Percentiles rank a stretch among this genome's conserved stretches.
Evolutionary conservation across 2,797 vertebrate species (phyloP).

Genomic region (Eulemur coronatus): DNA sequence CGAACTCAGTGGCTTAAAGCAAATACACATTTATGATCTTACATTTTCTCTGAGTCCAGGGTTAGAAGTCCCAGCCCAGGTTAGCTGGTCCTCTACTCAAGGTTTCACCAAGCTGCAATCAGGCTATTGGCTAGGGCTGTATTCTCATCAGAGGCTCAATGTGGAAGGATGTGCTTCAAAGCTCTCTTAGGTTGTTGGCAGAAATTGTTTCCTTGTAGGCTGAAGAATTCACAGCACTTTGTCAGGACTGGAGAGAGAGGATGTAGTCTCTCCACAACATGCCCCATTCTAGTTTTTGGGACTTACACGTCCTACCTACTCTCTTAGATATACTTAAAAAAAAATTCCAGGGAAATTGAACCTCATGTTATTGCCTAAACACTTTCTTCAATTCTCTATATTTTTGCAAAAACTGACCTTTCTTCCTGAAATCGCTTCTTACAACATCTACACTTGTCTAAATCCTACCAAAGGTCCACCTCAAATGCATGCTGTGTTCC

Average conservation of each 20-base stretch:
- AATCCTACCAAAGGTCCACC: not conserved
- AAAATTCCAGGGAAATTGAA: not conserved
- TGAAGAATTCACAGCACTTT: not conserved
- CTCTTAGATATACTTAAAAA: not conserved
- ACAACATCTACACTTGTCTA: not conserved
- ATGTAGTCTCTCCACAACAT: not conserved
- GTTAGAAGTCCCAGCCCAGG: not conserved
- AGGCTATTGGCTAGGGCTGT: not conserved
- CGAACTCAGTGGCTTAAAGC: not conserved
- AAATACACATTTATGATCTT: not conserved
- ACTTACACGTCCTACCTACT: not conserved
- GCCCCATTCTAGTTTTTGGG: not conserved
- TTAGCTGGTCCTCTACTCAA: not conserved
- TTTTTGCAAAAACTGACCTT: not conserved
- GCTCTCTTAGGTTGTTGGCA: not conserved
- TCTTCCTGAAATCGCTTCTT: not conserved
- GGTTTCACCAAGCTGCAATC: fast-evolving
- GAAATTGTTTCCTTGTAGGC: not conserved
- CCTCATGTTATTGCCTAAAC: not conserved
- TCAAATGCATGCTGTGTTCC: not conserved
- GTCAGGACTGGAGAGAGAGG: not conserved
- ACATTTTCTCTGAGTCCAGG: not conserved
- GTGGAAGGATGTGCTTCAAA: not conserved
- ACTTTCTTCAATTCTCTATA: not conserved
- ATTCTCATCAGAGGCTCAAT: not conserved